Evolutionary conservation across 30 jellyfish, hydroid and myxozoan genomes (phyloP), one percentile per base, ranked within the genome.

Genomic region (Nemopilema nomurai): DNA sequence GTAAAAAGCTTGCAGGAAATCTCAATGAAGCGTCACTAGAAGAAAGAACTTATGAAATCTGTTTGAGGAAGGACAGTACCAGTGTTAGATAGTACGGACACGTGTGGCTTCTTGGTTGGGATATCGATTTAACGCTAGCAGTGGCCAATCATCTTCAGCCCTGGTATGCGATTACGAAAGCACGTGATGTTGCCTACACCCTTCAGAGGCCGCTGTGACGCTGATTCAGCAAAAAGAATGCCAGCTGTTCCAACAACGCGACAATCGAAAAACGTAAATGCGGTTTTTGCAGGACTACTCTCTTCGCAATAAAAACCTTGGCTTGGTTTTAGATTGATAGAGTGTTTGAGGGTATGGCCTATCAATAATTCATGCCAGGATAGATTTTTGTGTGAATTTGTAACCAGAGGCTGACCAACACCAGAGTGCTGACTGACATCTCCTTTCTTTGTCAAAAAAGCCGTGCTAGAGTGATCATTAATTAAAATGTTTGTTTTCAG

Each of bases 321-420:
- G 50, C 49, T 73, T 18, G 83, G 83, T 30, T 32, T 73, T 73
- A n/a, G 23, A 41, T 73, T 32, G 50, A 64, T 73, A 31, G 50
- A 64, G 23, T 33, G 51, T 32, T 20, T 49, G 83, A 73, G n/a
- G 69, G n/a, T 49, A 49, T 29, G 69, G 49, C 18, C 16, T n/a
- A 63, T 63, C 51, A 73, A 73, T 73, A 73, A 30, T 73, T 73
- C 18, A 73, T 32, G 41, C 33, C 21, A 0, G 0, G 26, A 17
- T 29, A 9, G 33, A 16, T 0, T 73, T 73, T 32, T 23, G 13
- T 20, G 41, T 23, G 76, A 67, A 67, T 18, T 67, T 67, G 76
- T 67, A 67, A 67, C 76, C 76, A 67, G 23, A 67, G 19, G 23
- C 30, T 67, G 51, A 17, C 20, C 0, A 23, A 67, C 19, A 20